These are phyloP conservation scores for Hiodon alosoides DNA, from an alignment of 2,113 vertebrate species.

Conservation along the genomic window DNA sequence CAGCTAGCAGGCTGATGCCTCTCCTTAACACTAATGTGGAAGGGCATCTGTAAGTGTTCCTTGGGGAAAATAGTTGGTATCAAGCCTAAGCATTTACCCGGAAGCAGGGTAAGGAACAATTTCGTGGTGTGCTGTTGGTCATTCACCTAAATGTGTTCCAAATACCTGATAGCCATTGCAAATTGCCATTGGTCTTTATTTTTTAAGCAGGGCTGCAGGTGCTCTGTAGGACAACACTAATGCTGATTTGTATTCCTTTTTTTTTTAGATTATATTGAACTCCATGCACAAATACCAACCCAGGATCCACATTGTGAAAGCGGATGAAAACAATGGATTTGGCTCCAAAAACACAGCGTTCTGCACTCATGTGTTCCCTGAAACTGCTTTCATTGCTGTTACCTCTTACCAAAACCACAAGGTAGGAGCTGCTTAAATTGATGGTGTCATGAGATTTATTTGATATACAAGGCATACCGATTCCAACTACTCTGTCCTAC, in stretches of 20 bases:
- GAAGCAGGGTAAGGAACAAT: too few species aligned
- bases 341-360: constrained; percentile 97
- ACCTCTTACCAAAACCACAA: constrained; percentile 98
- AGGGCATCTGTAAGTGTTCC: too few species aligned
- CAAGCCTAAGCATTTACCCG: too few species aligned
- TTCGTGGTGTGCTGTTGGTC: too few species aligned
- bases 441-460: background rate
- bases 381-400: constrained; percentile 93
- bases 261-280: constrained; percentile 87
- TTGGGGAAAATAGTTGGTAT: too few species aligned
- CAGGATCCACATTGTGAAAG: constrained; percentile 95
- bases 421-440: constrained; percentile 55
- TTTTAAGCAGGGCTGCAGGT: background rate
- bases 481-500: too few species aligned
- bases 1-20: too few species aligned
- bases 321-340: constrained; percentile 96
- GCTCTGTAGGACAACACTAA: background rate
- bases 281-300: constrained; percentile 99
- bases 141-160: too few species aligned
- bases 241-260: background rate
- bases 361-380: constrained; percentile 93
- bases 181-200: too few species aligned
- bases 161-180: too few species aligned
- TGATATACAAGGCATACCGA: too few species aligned
- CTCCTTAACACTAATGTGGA: too few species aligned